Conservation (phyloP, 2,888 invertebrate genomes). For the Parthenolecanium corni region DNA sequence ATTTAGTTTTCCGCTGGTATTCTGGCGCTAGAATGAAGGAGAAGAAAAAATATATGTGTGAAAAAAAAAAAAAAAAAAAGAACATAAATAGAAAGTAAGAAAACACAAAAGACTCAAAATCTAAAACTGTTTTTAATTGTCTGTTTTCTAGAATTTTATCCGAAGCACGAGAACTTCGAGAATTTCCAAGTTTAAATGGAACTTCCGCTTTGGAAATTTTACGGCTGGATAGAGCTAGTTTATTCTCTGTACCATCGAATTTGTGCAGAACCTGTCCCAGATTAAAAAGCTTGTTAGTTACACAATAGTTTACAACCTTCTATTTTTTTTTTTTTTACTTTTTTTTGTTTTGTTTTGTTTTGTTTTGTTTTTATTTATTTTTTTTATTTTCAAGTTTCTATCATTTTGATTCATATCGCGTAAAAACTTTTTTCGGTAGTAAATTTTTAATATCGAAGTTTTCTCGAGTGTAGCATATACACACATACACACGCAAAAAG, state of each 20-base stretch:
- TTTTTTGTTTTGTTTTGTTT: neutral
- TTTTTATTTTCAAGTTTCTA: neutral
- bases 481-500: too few relatives aligned
- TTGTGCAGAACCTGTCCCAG: constrained; percentile 67
- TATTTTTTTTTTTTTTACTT: constrained; percentile 1
- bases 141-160: constrained; percentile 61
- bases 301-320: neutral
- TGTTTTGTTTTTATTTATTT: neutral
- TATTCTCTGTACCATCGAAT: constrained; percentile 56
- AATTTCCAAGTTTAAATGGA: constrained; percentile 74
- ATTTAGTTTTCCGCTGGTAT: too few relatives aligned
- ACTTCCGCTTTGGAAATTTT: constrained; percentile 65
- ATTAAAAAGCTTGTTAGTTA: constrained; percentile 73
- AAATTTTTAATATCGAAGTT: neutral
- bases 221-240: constrained; percentile 68
- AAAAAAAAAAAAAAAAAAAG: too few relatives aligned
- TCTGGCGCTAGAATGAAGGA: too few relatives aligned
- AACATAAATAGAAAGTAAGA: neutral
- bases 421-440: neutral
- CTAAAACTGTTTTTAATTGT: neutral
- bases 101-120: neutral
- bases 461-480: neutral
- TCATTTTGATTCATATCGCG: neutral
- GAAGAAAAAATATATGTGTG: too few relatives aligned
- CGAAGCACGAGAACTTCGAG: constrained; percentile 64